Base-by-base conservation (phyloP, 2,888 invertebrate species). In the Cordilura impudica region DNA sequence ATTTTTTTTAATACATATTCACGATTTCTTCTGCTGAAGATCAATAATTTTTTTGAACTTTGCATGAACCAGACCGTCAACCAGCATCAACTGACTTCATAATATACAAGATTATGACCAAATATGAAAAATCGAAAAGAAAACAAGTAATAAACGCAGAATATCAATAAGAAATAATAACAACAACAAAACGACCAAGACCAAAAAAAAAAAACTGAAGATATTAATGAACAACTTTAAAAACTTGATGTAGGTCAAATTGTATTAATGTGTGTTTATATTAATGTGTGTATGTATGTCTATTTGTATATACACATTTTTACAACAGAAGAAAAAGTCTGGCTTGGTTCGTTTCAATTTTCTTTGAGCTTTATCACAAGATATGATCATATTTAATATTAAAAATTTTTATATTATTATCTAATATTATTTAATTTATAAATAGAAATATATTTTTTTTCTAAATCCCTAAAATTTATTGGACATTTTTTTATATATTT, bases 201-300 rank as follows among this genome's bases (percentile, higher is more conserved):
- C 6, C 14, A 21, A 39, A 26, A 45, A 45, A 58, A 31, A 39
- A 21, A 16, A 45, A 67, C 70, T 70, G 65, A 65, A 74, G 70
- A 70, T 56, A 70, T 74, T 66, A 70, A 70, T 70, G 65, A 75
- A 79, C 75, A 67, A 79, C 79, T 75, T 71, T 35, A 35, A 79
- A 79, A 75, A 79, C 79, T 79, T 79, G 79, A 79, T 67, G 71
- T 79, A 79, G 79, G 79, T 79, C 79, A 75, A 75, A 71, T 63
- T 21, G 23, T 53, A 65, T 53, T 49, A 67, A 63, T 66, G 26
- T 54, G 47, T 47, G 61, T 18, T 19, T n/a, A n/a, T n/a, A n/a
- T n/a, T n/a, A n/a, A n/a, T n/a, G n/a, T n/a, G n/a, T n/a, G n/a
- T n/a, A n/a, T n/a, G n/a, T n/a, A n/a, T n/a, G n/a, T n/a, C n/a